Conservation (phyloP, 2,888 invertebrate genomes). For the Tachina lurida region DNA sequence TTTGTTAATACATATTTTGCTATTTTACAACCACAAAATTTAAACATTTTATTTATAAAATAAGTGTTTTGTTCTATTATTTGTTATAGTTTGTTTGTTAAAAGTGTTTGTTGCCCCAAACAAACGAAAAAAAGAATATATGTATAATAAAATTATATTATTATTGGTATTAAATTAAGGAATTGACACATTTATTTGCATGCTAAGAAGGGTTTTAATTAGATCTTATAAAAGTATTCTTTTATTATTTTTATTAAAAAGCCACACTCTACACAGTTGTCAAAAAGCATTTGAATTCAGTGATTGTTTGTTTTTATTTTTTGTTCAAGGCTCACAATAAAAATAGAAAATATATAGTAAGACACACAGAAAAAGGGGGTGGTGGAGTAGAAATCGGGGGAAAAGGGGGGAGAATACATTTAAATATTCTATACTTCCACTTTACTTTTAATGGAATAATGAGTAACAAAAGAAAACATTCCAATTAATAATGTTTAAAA, state of each 20-base stretch:
- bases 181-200: slow-evolving; percentile 65
- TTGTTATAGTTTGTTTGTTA: neutral
- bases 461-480: slow-evolving; percentile 67
- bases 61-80: slow-evolving; percentile 4
- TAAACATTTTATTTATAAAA: neutral
- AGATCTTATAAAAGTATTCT: neutral
- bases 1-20: slow-evolving; percentile 3
- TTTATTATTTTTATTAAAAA: slow-evolving; percentile 34
- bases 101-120: slow-evolving; percentile 38
- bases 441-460: slow-evolving; percentile 68
- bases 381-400: slow-evolving; percentile 47
- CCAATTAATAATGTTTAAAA: slow-evolving; percentile 57
- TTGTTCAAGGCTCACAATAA: slow-evolving; percentile 44
- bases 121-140: slow-evolving; percentile 25
- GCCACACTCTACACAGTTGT: slow-evolving; percentile 63
- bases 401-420: slow-evolving; percentile 56
- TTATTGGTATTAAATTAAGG: slow-evolving; percentile 43
- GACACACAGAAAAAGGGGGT: slow-evolving; percentile 45
- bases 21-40: neutral
- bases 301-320: slow-evolving; percentile 39
- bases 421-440: slow-evolving; percentile 68
- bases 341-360: slow-evolving; percentile 55
- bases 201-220: slow-evolving; percentile 55
- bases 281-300: slow-evolving; percentile 58
- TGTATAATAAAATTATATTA: slow-evolving; percentile 25